Conservation (phyloP, 2,113 vertebrate genomes). For the Saccopteryx bilineata region DNA sequence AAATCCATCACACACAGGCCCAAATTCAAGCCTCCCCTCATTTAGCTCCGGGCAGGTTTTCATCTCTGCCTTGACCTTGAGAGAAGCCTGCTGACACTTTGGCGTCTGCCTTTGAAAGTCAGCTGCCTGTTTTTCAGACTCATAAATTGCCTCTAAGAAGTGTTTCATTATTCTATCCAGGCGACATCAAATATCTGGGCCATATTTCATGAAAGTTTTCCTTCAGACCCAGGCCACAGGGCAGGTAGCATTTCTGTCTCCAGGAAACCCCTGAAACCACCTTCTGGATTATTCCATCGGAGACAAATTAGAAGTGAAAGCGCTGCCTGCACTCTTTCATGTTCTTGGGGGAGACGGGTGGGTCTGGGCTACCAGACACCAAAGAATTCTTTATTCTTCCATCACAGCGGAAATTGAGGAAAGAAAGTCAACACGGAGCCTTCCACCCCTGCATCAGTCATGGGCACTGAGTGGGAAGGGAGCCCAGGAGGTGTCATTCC, state of each 20-base stretch:
- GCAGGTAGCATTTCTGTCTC: slow-evolving; percentile 84
- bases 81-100: slow-evolving; percentile 61
- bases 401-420: slow-evolving; percentile 34
- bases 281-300: slow-evolving; percentile 84
- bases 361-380: slow-evolving; percentile 77
- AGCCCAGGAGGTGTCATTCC: not conserved
- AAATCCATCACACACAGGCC: not conserved
- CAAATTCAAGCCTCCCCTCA: not conserved
- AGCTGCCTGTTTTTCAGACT: slow-evolving; percentile 85
- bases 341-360: not conserved
- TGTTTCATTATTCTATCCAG: slow-evolving; percentile 89
- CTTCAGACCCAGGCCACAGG: slow-evolving; percentile 78
- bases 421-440: slow-evolving; percentile 6
- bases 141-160: slow-evolving; percentile 87
- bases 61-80: slow-evolving; percentile 58
- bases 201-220: slow-evolving; percentile 84
- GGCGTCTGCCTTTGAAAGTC: slow-evolving; percentile 78
- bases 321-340: slow-evolving; percentile 80
- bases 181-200: slow-evolving; percentile 83
- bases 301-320: slow-evolving; percentile 85
- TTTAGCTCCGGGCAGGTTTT: slow-evolving; percentile 36
- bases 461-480: not conserved
- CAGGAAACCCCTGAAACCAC: slow-evolving; percentile 84
- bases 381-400: slow-evolving; percentile 79
- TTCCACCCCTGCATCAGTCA: slow-evolving; percentile 4